Base-by-base conservation (phyloP, 1,140 invertebrate species). In the Glomeris maerens region DNA sequence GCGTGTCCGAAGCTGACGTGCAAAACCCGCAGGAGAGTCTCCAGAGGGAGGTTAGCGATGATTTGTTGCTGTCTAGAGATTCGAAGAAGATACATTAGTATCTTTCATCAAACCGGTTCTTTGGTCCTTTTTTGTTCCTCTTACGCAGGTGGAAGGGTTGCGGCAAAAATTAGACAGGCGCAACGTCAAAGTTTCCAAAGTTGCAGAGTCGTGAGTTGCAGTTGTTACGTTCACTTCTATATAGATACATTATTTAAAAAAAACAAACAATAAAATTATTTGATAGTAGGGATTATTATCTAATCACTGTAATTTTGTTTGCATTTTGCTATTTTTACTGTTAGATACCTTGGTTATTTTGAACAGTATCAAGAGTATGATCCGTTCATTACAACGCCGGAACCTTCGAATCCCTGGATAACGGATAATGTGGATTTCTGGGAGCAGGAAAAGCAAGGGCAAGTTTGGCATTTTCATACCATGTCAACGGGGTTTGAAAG, bases 291-390 rank as follows among this genome's bases (percentile, higher is more conserved):
- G n/a, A n/a, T n/a, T n/a, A n/a, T n/a, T n/a, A n/a, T 42, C 25
- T 42, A 42, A 17, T 17, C 5, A 7, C 25, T 2, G 13, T 2
- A 45, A 55, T 3, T 20, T 52, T 58, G 25, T 55, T 53, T 51
- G 45, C 47, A 50, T 45, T 59, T 62, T 69, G 21, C 66, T 58
- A n/a, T n/a, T n/a, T n/a, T n/a, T n/a, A n/a, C n/a, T n/a, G n/a
- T n/a, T n/a, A 92, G 87, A 64, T 82, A 86, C 66, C 81, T 96
- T 59, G 79, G 80, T 48, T 97, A 94, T 71, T 96, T 81, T 69
- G 91, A 97, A 63, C 93, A 97, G 69, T 96, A 98, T 69, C 76
- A 78, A 51, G 92, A 98, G 66, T 98, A 95, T 66, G 92, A 96
- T 72, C 79, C 85, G 41, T 89, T 93, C 69, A 78, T 96, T 54